These are phyloP conservation scores for Bombus pascuorum DNA, from an alignment of 1,140 invertebrate species.

Conservation along the genomic window DNA sequence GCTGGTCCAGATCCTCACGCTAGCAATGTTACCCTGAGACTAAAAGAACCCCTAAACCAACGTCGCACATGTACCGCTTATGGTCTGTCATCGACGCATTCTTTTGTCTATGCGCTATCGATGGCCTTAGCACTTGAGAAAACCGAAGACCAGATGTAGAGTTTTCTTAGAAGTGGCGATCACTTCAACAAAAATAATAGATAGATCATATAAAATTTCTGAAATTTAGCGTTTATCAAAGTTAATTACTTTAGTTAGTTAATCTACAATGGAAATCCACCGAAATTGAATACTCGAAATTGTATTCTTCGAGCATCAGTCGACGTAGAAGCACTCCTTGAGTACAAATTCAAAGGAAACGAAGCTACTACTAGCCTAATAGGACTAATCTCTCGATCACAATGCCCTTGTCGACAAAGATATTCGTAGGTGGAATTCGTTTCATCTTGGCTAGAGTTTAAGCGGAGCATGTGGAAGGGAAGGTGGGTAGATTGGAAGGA, in stretches of 20 bases:
- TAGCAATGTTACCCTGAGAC: too few species aligned
- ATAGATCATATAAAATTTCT: not conserved
- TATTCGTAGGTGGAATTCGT: slow-evolving; percentile 64
- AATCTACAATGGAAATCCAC: not conserved
- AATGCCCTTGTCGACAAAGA: slow-evolving; percentile 39
- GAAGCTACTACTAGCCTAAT: slow-evolving; percentile 7
- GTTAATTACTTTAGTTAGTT: too few species aligned
- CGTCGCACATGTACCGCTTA: too few species aligned
- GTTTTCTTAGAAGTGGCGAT: too few species aligned
- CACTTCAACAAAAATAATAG: not conserved
- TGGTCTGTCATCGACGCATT: too few species aligned
- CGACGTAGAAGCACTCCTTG: not conserved
- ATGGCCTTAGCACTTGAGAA: too few species aligned
- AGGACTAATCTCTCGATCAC: slow-evolving; percentile 44
- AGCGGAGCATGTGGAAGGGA: slow-evolving; percentile 39
- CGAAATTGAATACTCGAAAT: not conserved
- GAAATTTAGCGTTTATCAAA: not conserved
- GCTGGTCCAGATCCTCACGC: too few species aligned
- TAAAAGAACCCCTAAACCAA: too few species aligned
- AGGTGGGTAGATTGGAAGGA: slow-evolving; percentile 63
- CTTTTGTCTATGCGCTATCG: too few species aligned
- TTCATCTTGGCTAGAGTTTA: slow-evolving; percentile 58
- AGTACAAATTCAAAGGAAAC: slow-evolving; percentile 1
- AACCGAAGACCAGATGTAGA: too few species aligned
- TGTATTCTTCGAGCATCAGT: not conserved